Evolutionary conservation across 2,888 invertebrate species (phyloP).

Genomic region (Creontiades dilutus): DNA sequence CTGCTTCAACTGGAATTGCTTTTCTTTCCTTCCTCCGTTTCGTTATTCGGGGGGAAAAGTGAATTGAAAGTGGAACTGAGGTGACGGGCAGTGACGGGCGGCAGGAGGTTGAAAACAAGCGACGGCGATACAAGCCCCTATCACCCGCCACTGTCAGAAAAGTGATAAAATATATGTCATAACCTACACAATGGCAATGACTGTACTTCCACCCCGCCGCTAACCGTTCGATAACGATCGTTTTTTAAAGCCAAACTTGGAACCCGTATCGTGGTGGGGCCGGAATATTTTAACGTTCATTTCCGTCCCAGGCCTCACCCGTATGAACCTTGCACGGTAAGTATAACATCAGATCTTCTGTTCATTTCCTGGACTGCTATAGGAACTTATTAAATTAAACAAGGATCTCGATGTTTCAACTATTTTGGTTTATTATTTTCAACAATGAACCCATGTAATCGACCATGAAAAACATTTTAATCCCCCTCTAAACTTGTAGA

Average conservation of each 20-base stretch:
- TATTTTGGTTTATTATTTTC: no score
- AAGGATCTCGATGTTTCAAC: no score
- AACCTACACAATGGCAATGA: conserved; percentile 26
- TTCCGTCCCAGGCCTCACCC: conserved; percentile 22
- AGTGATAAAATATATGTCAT: conserved; percentile 42
- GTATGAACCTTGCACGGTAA: background rate
- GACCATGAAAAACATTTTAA: no score
- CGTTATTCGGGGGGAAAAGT: conserved; percentile 20
- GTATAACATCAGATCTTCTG: background rate
- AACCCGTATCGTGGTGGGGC: conserved; percentile 31
- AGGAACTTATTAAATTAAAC: no score
- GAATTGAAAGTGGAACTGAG: conserved; percentile 39
- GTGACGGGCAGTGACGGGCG: conserved; percentile 36
- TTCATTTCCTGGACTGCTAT: background rate
- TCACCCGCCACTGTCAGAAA: conserved; percentile 42
- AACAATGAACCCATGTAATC: no score
- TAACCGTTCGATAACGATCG: conserved; percentile 35
- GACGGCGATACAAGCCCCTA: conserved; percentile 35
- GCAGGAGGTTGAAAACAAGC: conserved; percentile 42
- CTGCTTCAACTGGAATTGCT: background rate
- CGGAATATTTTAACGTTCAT: conserved; percentile 46
- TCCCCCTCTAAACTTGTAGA: no score
- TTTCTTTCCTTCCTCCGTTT: conserved; percentile 33
- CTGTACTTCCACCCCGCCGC: conserved; percentile 26
- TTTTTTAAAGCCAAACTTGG: conserved; percentile 35